These are phyloP conservation scores for Conops quadrifasciatus DNA, from an alignment of 2,888 invertebrate genomes.

Conservation along the genomic window DNA sequence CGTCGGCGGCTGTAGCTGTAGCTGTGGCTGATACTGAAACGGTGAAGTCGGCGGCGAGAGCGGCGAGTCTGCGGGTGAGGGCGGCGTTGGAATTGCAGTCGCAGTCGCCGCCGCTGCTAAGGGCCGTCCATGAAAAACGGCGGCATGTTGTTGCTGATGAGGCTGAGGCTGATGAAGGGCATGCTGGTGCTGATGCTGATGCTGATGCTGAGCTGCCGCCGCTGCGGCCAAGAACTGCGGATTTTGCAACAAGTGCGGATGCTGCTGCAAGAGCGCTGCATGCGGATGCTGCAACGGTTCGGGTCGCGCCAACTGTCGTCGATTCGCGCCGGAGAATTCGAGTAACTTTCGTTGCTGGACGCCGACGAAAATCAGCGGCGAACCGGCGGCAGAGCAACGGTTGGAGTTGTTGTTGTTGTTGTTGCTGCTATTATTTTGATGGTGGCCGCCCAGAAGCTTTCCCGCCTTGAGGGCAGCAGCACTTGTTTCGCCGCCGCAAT, in stretches of 20 bases:
- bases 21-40: constrained; percentile 38
- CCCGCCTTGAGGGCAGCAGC: constrained; percentile 2
- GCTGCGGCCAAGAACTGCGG: constrained; percentile 59
- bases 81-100: constrained; percentile 42
- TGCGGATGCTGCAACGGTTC: constrained; percentile 62
- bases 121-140: constrained; percentile 53
- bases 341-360: constrained; percentile 52
- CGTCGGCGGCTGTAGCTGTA: constrained; percentile 41
- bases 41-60: constrained; percentile 59
- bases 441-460: constrained; percentile 47
- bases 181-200: constrained; percentile 50
- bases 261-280: constrained; percentile 57
- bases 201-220: constrained; percentile 55
- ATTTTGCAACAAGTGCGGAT: constrained; percentile 59
- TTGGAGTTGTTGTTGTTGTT: constrained; percentile 43
- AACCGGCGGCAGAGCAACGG: constrained; percentile 21
- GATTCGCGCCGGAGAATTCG: constrained; percentile 46
- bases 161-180: constrained; percentile 46
- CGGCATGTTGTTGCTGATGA: constrained; percentile 36
- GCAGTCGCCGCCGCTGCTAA: constrained; percentile 36
- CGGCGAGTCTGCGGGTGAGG: constrained; percentile 57
- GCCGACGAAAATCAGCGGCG: neutral
- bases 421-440: constrained; percentile 45
- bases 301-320: constrained; percentile 57
- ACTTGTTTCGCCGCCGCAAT: constrained; percentile 29